phyloP scores from a whole-genome alignment of 1,140 invertebrate species.

The Arctopsyche grandis region DNA sequence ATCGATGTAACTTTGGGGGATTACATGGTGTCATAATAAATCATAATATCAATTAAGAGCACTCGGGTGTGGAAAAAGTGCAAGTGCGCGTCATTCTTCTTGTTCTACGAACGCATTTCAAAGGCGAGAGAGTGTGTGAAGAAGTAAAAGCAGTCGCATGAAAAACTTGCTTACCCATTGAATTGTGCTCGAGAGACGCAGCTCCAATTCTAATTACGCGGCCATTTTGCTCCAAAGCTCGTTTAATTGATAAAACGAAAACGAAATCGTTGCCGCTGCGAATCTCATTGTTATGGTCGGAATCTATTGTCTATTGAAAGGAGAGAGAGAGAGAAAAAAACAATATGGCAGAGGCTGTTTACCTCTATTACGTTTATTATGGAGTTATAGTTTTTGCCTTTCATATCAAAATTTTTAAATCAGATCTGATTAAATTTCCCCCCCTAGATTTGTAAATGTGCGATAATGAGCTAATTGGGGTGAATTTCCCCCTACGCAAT shows the following conservation, averaged over 20 bases:
- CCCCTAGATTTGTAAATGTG: too few species aligned
- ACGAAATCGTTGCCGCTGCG: constrained; percentile 34
- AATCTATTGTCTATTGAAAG: constrained; percentile 21
- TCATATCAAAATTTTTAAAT: too few species aligned
- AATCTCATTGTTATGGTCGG: constrained; percentile 7
- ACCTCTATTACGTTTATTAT: constrained; percentile 2
- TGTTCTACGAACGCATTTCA: neutral
- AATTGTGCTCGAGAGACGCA: constrained; percentile 42
- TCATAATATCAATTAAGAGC: constrained; percentile 9
- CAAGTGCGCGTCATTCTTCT: constrained; percentile 10
- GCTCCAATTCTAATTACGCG: constrained; percentile 50
- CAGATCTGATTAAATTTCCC: too few species aligned
- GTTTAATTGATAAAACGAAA: constrained; percentile 51
- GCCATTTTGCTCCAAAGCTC: constrained; percentile 48
- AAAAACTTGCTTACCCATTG: constrained; percentile 52
- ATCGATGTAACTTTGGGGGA: too few species aligned
- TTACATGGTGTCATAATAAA: constrained; percentile 2
- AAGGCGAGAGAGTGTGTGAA: constrained; percentile 52
- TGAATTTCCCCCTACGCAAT: constrained; percentile 5
- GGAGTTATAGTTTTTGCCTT: too few species aligned
- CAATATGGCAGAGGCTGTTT: constrained; percentile 24
- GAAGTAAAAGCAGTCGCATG: constrained; percentile 43
- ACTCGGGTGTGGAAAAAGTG: neutral
- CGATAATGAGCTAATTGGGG: neutral
- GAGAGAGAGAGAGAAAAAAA: neutral